These are phyloP conservation scores for Baryphthengus martii DNA, from an alignment of 2,113 vertebrate species.

Conservation along the genomic window DNA sequence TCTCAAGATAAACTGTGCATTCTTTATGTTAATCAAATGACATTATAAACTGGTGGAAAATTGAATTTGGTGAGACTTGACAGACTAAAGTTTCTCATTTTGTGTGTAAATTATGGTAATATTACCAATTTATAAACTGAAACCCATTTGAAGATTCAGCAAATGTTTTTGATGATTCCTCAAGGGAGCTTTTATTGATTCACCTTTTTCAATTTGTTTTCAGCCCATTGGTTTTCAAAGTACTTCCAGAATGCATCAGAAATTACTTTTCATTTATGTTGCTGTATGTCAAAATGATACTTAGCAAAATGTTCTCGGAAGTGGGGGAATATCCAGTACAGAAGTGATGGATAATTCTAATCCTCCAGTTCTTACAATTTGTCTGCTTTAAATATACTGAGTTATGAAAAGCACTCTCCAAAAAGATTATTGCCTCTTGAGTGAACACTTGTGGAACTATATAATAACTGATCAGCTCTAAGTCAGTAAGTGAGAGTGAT, in stretches of 20 bases:
- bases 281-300: background rate
- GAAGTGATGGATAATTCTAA: background rate
- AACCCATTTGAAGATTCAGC: background rate
- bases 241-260: background rate
- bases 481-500: background rate
- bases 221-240: background rate
- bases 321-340: background rate
- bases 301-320: background rate
- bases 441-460: background rate
- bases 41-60: background rate
- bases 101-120: background rate
- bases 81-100: background rate
- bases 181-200: background rate
- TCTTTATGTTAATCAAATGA: conserved; percentile 5
- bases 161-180: background rate
- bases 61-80: background rate
- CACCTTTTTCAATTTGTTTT: background rate
- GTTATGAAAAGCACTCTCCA: background rate
- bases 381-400: background rate
- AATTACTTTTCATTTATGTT: background rate
- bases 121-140: background rate
- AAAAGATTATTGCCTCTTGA: background rate
- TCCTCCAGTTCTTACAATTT: background rate
- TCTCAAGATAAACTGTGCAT: background rate
- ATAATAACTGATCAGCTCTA: background rate